Evolutionary conservation across 1,140 invertebrate genomes (phyloP), one percentile per base, ranked within the genome.

Genomic region (Thalassaphorura encarpata): DNA sequence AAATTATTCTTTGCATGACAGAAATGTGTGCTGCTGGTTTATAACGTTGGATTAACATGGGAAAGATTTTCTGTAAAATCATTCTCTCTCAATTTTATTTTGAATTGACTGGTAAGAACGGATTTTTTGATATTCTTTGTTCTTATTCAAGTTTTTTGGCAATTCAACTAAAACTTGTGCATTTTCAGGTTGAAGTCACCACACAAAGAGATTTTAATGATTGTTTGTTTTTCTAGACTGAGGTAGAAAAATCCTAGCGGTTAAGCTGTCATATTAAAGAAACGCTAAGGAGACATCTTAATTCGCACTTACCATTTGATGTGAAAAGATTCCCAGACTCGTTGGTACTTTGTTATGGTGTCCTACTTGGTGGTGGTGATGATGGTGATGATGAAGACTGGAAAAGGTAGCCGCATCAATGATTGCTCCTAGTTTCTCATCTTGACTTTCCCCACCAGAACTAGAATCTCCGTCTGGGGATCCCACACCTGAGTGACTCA

Each of bases 381-480:
- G 47, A 21, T 54, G 47, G 28, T 29, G 40, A 41, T 46, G 26
- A n/a, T 56, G 49, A 3, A 49, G 56, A 19, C 42, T 48, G 27
- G 53, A 50, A 42, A 59, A 62, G 47, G 54, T 39, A 4, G 40
- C 36, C 16, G 42, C 50, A 36, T 54, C 52, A 36, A 11, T 36
- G 11, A 36, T 36, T 23, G 62, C 40, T 13, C 31, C 47, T 55
- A 47, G 33, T 29, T 58, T 56, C 29, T 64, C 56, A 39, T 62
- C 56, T 33, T 65, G 60, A 56, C 63, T 65, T 60, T 65, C 63
- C 6, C 45, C 53, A 54, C 53, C 58, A 33, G 59, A 61, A 55
- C 63, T 65, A 16, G 63, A 62, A 36, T 65, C 63, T 23, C 56
- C 58, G 27, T 65, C 63, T 13, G 58, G 54, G 48, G 60, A 64